Percentiles rank a stretch among this genome's conserved stretches.
These are phyloP conservation scores for Zaprionus lineosus DNA, from an alignment of 2,888 invertebrate species.

Conservation along the genomic window DNA sequence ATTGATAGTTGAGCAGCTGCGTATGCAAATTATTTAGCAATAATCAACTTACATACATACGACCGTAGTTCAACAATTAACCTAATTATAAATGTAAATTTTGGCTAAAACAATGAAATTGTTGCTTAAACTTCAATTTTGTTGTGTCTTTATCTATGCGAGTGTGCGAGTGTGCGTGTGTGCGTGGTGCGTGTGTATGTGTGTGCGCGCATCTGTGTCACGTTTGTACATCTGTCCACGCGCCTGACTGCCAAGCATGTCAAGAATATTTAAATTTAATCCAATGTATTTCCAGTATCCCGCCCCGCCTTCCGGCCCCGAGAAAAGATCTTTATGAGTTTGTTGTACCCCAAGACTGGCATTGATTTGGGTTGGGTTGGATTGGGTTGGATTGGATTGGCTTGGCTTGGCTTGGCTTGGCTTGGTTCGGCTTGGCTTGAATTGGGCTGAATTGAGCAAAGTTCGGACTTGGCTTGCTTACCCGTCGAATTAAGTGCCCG, in stretches of 20 bases:
- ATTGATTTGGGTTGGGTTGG: slow-evolving; percentile 19
- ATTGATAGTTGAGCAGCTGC: slow-evolving; percentile 37
- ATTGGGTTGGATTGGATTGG: slow-evolving; percentile 22
- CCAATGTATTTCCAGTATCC: slow-evolving; percentile 32
- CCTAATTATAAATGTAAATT: slow-evolving; percentile 74
- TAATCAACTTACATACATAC: slow-evolving; percentile 56
- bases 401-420: slow-evolving; percentile 56
- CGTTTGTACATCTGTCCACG: slow-evolving; percentile 17
- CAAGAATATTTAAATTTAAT: slow-evolving; percentile 51
- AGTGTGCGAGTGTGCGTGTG: slow-evolving; percentile 1
- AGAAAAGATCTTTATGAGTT: slow-evolving; percentile 55
- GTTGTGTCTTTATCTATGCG: neutral
- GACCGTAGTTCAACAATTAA: slow-evolving; percentile 61
- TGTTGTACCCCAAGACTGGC: slow-evolving; percentile 51
- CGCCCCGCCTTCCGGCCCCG: neutral
- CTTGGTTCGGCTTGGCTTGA: slow-evolving; percentile 9
- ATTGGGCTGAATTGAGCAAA: neutral
- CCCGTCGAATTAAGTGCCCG: slow-evolving; percentile 5
- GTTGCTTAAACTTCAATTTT: slow-evolving; percentile 41
- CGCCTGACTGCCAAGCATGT: slow-evolving; percentile 11
- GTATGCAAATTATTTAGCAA: slow-evolving; percentile 64
- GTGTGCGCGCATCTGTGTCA: slow-evolving; percentile 4
- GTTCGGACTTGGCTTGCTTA: neutral
- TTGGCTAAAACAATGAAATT: slow-evolving; percentile 55
- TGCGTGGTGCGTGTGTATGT: slow-evolving; percentile 1